Conservation (phyloP, 2,797 vertebrate genomes). For the Gastrophryne carolinensis region DNA sequence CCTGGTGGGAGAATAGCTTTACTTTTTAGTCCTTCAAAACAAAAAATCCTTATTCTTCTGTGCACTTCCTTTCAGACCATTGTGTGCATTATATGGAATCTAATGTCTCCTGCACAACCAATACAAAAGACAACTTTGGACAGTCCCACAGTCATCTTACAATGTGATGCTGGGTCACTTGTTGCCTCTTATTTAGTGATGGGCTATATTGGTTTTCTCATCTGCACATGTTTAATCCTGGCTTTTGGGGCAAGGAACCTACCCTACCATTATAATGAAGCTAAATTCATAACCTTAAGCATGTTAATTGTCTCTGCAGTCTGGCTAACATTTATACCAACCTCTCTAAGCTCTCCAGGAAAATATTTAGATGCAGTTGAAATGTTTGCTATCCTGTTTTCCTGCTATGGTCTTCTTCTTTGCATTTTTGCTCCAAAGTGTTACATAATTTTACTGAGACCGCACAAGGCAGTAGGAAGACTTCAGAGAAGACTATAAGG, state of each 20-base stretch:
- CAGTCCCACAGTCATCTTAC: slow-evolving; percentile 62
- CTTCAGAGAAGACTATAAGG: not conserved
- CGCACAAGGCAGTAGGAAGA: slow-evolving; percentile 68
- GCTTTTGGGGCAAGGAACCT: slow-evolving; percentile 70
- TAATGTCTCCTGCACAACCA: slow-evolving; percentile 63
- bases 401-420: slow-evolving; percentile 67
- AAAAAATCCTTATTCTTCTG: slow-evolving; percentile 64
- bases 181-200: slow-evolving; percentile 69
- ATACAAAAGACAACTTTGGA: slow-evolving; percentile 60
- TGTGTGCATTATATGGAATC: slow-evolving; percentile 68
- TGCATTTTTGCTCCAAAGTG: slow-evolving; percentile 75
- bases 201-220: slow-evolving; percentile 69
- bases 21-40: slow-evolving; percentile 68
- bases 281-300: slow-evolving; percentile 73
- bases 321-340: slow-evolving; percentile 73
- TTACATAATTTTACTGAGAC: slow-evolving; percentile 67
- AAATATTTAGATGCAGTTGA: slow-evolving; percentile 72
- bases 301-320: slow-evolving; percentile 75
- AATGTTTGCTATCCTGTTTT: slow-evolving; percentile 72
- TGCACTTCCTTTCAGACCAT: slow-evolving; percentile 66
- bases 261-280: slow-evolving; percentile 72
- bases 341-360: slow-evolving; percentile 70
- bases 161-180: slow-evolving; percentile 68
- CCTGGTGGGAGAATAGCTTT: slow-evolving; percentile 66
- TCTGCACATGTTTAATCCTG: slow-evolving; percentile 67